These are phyloP conservation scores for Parascotia fuliginaria DNA, from an alignment of 2,888 invertebrate species.

Conservation along the genomic window DNA sequence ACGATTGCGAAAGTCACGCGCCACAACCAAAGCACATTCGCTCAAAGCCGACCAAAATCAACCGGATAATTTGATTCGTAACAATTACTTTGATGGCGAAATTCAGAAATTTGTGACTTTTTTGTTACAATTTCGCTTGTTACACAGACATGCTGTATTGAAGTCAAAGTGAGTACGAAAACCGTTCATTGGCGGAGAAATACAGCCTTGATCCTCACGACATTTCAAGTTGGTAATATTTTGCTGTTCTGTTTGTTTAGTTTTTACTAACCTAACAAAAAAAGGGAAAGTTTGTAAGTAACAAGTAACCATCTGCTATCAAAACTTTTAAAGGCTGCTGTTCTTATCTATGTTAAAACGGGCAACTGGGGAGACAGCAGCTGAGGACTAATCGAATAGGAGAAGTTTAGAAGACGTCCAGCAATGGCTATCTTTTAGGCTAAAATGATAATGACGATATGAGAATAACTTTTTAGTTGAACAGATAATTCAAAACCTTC, in stretches of 20 bases:
- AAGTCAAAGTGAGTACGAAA: conserved; percentile 59
- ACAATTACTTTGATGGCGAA: conserved; percentile 62
- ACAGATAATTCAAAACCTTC: no score
- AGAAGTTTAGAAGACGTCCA: no score
- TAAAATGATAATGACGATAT: no score
- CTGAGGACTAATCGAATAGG: no score
- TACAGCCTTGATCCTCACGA: conserved; percentile 11
- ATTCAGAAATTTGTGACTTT: conserved; percentile 54
- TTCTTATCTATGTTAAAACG: no score
- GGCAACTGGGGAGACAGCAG: no score
- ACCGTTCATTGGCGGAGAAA: conserved; percentile 26
- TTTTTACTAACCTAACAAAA: no score
- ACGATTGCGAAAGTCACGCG: conserved; percentile 80
- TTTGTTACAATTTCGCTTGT: conserved; percentile 53
- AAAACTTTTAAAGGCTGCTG: no score
- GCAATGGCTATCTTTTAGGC: no score
- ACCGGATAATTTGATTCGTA: conserved; percentile 58
- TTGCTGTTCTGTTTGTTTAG: not conserved
- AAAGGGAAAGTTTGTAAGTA: no score
- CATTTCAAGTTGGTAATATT: not conserved
- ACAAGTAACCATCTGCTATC: no score
- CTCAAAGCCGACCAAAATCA: conserved; percentile 65
- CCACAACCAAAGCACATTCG: conserved; percentile 68
- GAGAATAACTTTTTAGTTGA: no score
- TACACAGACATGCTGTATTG: conserved; percentile 45